Evolutionary conservation across 2,888 invertebrate genomes (phyloP).

Genomic region (Girardia tigrina): DNA sequence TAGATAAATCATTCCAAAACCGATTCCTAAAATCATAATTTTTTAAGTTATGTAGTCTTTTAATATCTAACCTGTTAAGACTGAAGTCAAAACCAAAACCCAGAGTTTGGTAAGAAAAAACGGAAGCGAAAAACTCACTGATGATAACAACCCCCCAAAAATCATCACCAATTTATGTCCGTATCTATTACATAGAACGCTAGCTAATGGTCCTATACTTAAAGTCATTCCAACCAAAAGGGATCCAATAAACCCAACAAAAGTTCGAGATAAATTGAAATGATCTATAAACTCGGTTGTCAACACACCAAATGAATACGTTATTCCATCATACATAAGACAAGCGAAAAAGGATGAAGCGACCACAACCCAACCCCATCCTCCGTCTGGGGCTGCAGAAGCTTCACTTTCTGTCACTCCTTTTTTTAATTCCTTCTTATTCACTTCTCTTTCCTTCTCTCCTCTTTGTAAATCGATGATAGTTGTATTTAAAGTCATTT

Average conservation of each 20-base stretch:
- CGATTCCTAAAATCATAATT: background rate
- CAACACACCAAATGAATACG: constrained; percentile 89
- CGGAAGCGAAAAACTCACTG: background rate
- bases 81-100: background rate
- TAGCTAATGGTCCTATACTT: constrained; percentile 44
- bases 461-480: no score
- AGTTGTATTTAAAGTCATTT: no score
- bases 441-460: background rate
- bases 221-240: constrained; percentile 84
- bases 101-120: background rate
- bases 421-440: background rate
- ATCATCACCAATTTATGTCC: background rate
- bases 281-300: constrained; percentile 69
- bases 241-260: constrained; percentile 80
- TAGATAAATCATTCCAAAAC: constrained; percentile 18
- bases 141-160: background rate
- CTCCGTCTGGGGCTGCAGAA: constrained; percentile 59
- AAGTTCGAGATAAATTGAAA: constrained; percentile 69
- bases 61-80: background rate
- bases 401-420: background rate
- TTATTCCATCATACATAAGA: constrained; percentile 78
- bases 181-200: constrained; percentile 39
- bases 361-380: constrained; percentile 87
- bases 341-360: constrained; percentile 90
- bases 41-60: no score